Evolutionary conservation across 2,888 invertebrate genomes (phyloP).

Genomic region (Trissolcus japonicus): DNA sequence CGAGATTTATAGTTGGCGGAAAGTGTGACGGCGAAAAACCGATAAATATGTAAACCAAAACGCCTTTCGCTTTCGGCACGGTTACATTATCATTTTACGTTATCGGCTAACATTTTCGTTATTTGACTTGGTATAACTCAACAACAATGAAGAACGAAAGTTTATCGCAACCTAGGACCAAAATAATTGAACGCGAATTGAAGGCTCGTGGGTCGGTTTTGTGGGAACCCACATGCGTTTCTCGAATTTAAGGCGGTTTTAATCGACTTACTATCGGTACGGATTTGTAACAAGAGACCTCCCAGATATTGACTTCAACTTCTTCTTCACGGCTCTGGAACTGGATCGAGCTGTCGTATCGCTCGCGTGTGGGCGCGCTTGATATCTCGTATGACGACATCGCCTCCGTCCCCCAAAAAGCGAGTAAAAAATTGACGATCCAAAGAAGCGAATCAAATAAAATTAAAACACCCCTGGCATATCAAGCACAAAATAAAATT

Average conservation of each 20-base stretch:
- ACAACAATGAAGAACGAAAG: slow-evolving; percentile 56
- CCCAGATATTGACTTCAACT: slow-evolving; percentile 60
- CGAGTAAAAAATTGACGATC: slow-evolving; percentile 26
- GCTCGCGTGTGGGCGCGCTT: slow-evolving; percentile 61
- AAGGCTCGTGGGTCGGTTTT: slow-evolving; percentile 55
- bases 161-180: slow-evolving; percentile 50
- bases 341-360: slow-evolving; percentile 62
- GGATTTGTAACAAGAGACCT: slow-evolving; percentile 60
- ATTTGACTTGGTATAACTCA: slow-evolving; percentile 49
- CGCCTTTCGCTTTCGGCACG: slow-evolving; percentile 52
- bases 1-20: slow-evolving; percentile 32
- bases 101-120: slow-evolving; percentile 55
- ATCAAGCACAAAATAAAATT: slow-evolving; percentile 51
- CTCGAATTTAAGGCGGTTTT: slow-evolving; percentile 60
- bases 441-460: slow-evolving; percentile 28
- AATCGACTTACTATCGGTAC: slow-evolving; percentile 60
- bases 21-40: slow-evolving; percentile 40
- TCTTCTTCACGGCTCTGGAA: slow-evolving; percentile 55
- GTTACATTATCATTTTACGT: slow-evolving; percentile 47
- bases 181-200: slow-evolving; percentile 57
- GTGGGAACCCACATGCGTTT: slow-evolving; percentile 59
- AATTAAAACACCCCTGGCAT: slow-evolving; percentile 26
- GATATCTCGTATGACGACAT: slow-evolving; percentile 59
- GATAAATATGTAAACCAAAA: slow-evolving; percentile 44
- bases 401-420: slow-evolving; percentile 36